Percentiles rank a stretch among this genome's conserved stretches.
Conservation (phyloP, 2,888 invertebrate species). For the Congeria kusceri region DNA sequence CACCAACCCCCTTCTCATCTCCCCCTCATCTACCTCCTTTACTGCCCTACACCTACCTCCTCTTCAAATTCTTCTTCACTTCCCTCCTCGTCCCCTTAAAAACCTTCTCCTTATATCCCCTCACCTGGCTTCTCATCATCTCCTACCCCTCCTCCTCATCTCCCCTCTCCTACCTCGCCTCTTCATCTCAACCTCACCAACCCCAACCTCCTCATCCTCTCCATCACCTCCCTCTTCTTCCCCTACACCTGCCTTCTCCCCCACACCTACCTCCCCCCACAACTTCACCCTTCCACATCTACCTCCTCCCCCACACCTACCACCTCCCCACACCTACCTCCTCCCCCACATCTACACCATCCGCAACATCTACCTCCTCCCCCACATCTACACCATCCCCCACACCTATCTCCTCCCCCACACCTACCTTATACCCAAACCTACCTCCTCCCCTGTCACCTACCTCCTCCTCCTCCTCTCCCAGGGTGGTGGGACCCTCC, state of each 20-base stretch:
- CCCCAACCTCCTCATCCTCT: neutral
- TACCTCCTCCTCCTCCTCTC: constrained; percentile 27
- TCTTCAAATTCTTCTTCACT: neutral
- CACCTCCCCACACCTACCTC: neutral
- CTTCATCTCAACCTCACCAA: neutral
- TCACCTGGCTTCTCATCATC: neutral
- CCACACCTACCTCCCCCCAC: neutral
- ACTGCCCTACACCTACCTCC: neutral
- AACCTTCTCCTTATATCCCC: neutral
- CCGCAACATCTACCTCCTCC: neutral
- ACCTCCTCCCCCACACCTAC: neutral
- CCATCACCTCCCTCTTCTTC: constrained; percentile 11
- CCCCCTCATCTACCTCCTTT: neutral
- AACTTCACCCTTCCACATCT: neutral
- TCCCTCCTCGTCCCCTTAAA: neutral
- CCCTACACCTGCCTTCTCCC: constrained; percentile 29
- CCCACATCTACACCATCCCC: neutral
- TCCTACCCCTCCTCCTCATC: neutral
- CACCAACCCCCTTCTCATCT: neutral
- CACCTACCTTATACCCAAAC: neutral
- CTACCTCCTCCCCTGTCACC: neutral
- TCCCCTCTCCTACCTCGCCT: neutral
- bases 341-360: neutral
- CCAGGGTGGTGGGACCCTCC: constrained; percentile 36
- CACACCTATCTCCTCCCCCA: neutral